Evolutionary conservation across 2,797 vertebrate species (phyloP).

Genomic region (Enoplosus armatus): DNA sequence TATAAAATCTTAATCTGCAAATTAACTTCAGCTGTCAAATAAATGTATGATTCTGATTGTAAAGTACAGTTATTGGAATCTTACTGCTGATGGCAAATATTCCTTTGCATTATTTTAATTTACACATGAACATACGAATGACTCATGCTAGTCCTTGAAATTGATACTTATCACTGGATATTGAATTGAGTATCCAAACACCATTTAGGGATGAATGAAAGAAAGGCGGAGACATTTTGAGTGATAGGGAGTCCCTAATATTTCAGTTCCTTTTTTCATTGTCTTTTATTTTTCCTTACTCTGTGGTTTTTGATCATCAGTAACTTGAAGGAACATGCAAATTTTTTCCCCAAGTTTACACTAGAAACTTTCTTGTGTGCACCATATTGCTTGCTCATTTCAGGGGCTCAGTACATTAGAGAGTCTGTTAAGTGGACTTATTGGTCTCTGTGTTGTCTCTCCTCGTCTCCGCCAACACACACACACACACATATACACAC

Average conservation of each 20-base stretch:
- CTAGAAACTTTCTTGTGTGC: neutral
- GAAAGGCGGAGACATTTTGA: neutral
- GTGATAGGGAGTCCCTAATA: neutral
- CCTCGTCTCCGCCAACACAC: neutral
- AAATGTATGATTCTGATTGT: too few species aligned
- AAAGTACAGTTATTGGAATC: neutral
- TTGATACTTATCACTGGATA: neutral
- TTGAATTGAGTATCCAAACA: neutral
- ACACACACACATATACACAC: conserved; percentile 6
- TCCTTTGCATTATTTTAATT: neutral
- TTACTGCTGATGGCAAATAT: neutral
- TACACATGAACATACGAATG: neutral
- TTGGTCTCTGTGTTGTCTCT: conserved; percentile 13
- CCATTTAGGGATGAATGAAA: neutral
- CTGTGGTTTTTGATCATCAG: neutral
- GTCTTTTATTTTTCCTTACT: neutral
- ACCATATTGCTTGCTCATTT: conserved; percentile 8
- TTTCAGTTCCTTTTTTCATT: neutral
- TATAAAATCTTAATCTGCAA: too few species aligned
- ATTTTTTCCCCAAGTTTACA: neutral
- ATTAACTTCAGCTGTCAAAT: too few species aligned
- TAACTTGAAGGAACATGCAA: neutral
- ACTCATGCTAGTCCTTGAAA: neutral
- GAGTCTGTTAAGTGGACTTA: conserved; percentile 38
- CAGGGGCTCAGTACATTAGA: conserved; percentile 35